Base-by-base conservation (phyloP, 1,140 invertebrate species). In the Telenomus remus region DNA sequence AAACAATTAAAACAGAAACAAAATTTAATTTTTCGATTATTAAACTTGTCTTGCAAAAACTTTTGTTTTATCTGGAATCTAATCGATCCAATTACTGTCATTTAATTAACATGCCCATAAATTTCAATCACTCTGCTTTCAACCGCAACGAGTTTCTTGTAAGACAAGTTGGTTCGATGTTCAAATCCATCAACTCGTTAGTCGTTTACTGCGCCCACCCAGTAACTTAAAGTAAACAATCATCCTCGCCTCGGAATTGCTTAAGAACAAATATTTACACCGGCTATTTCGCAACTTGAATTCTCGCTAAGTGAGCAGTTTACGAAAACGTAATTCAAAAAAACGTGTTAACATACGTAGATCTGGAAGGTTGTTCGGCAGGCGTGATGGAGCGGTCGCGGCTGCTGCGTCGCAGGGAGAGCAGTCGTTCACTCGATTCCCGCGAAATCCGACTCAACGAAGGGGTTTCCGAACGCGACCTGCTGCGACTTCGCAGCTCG, bases 401-500 rank as follows among this genome's bases (percentile, higher is more conserved):
- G 55, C 84, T 87, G 53, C 49, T 76, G 39, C 33, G 83, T 55
- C 85, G 80, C 10, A 87, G 78, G 60, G 85, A 82, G 54, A 87
- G 85, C 53, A 83, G 84, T 51, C 80, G 82, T 35, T 87, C 85
- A 1, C 54, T 37, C 11, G 51, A 46, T 53, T 86, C 85, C 49
- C 49, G 76, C 42, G 15, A 82, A 27, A 27, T 27, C 19, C 19
- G 19, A 12, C 76, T 60, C 13, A 84, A 54, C 76, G 84, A 80
- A 1, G 87, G 87, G 33, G 86, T 88, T 47, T 82, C 80, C 4
- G 87, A 88, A 33, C 87, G 79, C 15, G 87, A 87, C 66, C 86
- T 81, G 53, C 86, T 88, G 19, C 85, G 79, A 55, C 80, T 87
- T 54, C 86, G 73, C 59, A 88, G 56, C 44, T 86, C 86, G 63